Percentiles rank a stretch among this genome's conserved stretches.
These are phyloP conservation scores for Hydractinia echinata DNA, from an alignment of 30 jellyfish, hydroid and myxozoan species.

Conservation along the genomic window DNA sequence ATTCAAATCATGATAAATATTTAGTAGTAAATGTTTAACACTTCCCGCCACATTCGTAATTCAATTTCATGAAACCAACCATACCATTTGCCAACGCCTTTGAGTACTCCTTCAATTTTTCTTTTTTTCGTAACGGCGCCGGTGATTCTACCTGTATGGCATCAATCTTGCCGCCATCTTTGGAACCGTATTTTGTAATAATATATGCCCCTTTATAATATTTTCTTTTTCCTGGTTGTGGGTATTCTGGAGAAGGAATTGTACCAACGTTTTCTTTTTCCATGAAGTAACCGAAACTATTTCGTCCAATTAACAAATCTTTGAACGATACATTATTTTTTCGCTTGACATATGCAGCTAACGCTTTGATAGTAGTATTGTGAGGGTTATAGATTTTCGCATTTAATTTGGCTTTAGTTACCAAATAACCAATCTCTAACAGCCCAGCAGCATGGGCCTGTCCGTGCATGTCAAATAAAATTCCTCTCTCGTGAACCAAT, in stretches of 20 bases:
- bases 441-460: neutral
- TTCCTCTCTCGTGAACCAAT: neutral
- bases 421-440: neutral
- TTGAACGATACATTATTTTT: neutral
- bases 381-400: neutral
- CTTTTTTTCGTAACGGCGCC: too few relatives aligned
- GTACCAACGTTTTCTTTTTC: neutral
- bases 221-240: neutral
- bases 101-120: too few relatives aligned
- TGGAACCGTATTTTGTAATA: too few relatives aligned
- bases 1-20: too few relatives aligned
- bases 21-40: too few relatives aligned
- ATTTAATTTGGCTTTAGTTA: neutral
- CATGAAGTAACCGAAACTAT: neutral
- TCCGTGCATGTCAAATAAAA: neutral
- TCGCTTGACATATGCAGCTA: neutral
- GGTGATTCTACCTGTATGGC: too few relatives aligned
- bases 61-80: too few relatives aligned
- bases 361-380: neutral
- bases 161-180: too few relatives aligned
- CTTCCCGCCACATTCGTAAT: too few relatives aligned
- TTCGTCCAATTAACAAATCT: neutral
- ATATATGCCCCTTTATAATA: too few relatives aligned
- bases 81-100: too few relatives aligned
- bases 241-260: neutral